Evolutionary conservation across 1,140 invertebrate species (phyloP).

Genomic region (Aphelenchoides avenae): DNA sequence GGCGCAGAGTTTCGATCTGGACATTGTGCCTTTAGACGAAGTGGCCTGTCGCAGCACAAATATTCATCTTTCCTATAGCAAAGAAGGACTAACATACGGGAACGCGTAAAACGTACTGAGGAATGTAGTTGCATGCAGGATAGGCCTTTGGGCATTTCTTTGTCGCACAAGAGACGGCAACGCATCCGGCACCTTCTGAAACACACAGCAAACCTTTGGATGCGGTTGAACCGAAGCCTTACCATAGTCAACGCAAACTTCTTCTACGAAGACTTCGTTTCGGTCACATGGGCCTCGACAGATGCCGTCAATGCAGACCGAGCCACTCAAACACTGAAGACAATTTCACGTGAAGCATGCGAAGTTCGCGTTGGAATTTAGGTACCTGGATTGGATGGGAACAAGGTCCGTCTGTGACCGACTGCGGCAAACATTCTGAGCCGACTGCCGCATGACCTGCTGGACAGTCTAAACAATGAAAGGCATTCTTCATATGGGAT

Average conservation of each 20-base stretch:
- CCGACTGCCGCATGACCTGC: conserved; percentile 35
- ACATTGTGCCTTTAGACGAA: conserved; percentile 27
- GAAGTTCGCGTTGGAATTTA: conserved; percentile 8
- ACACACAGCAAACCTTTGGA: conserved; percentile 10
- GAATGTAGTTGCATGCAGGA: conserved; percentile 41
- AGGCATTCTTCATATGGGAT: background rate
- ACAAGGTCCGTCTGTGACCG: conserved; percentile 28
- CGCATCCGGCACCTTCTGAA: conserved; percentile 38
- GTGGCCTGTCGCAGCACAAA: conserved; percentile 35
- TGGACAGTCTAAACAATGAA: conserved; percentile 31
- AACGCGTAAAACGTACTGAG: conserved; percentile 20
- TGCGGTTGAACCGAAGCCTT: background rate
- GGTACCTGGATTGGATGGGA: conserved; percentile 10
- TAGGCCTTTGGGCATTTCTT: conserved; percentile 38
- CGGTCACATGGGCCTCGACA: conserved; percentile 39
- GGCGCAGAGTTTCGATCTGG: conserved; percentile 33
- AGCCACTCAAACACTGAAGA: conserved; percentile 31
- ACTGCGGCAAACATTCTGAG: conserved; percentile 35
- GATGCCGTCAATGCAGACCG: conserved; percentile 32
- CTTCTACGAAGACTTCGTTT: conserved; percentile 38
- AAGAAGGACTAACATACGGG: background rate
- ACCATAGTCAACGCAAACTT: conserved; percentile 39
- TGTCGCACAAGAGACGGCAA: conserved; percentile 28
- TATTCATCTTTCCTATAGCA: conserved; percentile 31
- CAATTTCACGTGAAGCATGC: conserved; percentile 13